These are phyloP conservation scores for Orius insidiosus DNA, from an alignment of 1,140 invertebrate genomes.

Conservation along the genomic window DNA sequence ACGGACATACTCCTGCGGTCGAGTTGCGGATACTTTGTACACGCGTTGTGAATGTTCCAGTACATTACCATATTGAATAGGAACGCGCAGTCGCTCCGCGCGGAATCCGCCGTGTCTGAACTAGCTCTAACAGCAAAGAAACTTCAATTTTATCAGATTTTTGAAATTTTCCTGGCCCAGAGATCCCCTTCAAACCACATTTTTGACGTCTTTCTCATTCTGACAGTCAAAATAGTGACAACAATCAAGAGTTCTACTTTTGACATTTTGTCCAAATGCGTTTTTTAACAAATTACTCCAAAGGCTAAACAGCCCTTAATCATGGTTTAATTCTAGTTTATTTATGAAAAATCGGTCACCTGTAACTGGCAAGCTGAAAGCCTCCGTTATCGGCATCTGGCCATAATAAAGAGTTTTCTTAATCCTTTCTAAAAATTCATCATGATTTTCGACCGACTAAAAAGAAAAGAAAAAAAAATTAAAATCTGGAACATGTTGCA, in stretches of 20 bases:
- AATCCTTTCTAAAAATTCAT: slow-evolving; percentile 56
- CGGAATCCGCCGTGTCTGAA: too few relatives aligned
- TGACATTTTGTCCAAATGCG: neutral
- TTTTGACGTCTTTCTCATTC: too few relatives aligned
- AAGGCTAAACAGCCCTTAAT: neutral
- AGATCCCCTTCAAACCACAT: too few relatives aligned
- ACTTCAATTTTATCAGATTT: too few relatives aligned
- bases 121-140: too few relatives aligned
- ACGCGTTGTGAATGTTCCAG: too few relatives aligned
- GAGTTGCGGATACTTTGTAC: too few relatives aligned
- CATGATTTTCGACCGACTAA: slow-evolving; percentile 46
- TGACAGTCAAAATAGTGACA: neutral
- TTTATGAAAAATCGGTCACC: slow-evolving; percentile 31
- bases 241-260: neutral
- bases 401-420: slow-evolving; percentile 75
- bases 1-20: too few relatives aligned
- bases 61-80: too few relatives aligned
- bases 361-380: slow-evolving; percentile 60
- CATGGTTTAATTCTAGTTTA: neutral
- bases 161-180: too few relatives aligned
- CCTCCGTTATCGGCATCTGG: slow-evolving; percentile 46
- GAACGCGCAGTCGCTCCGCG: too few relatives aligned
- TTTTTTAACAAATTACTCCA: neutral
- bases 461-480: slow-evolving; percentile 21
- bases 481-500: neutral